Conservation (phyloP, 1,140 invertebrate species). For the Steinernema feltiae region DNA sequence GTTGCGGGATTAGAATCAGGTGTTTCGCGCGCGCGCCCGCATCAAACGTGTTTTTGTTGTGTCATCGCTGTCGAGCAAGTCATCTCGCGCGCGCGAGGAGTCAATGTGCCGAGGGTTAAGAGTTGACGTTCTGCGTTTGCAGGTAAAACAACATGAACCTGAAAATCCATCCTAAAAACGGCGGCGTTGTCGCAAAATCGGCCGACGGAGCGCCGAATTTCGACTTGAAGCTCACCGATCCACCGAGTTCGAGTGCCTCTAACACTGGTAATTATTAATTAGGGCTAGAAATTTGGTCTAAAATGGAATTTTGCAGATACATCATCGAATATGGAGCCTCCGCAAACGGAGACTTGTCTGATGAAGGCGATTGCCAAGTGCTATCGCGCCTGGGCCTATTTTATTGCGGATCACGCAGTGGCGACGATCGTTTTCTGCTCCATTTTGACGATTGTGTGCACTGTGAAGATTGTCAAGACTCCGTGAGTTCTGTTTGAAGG, state of each 20-base stretch:
- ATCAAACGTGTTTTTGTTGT: conserved; percentile 13
- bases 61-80: neutral
- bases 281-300: neutral
- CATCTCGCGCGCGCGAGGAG: neutral
- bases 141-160: conserved; percentile 15
- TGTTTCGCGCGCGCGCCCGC: conserved; percentile 14
- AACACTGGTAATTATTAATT: neutral
- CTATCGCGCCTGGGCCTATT: conserved; percentile 53
- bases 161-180: conserved; percentile 7
- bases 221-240: neutral
- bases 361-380: conserved; percentile 9
- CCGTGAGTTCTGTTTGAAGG: conserved; percentile 35
- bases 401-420: conserved; percentile 46
- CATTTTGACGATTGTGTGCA: conserved; percentile 48
- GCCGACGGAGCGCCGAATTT: neutral
- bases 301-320: neutral
- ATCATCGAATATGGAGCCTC: neutral
- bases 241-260: neutral
- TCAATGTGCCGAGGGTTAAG: neutral
- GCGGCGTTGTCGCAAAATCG: neutral
- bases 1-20: conserved; percentile 8
- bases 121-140: neutral
- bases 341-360: neutral
- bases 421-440: conserved; percentile 48
- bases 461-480: conserved; percentile 42